Base-by-base conservation (phyloP, 2,113 vertebrate genomes). In the Andinoacara biseriatus region DNA sequence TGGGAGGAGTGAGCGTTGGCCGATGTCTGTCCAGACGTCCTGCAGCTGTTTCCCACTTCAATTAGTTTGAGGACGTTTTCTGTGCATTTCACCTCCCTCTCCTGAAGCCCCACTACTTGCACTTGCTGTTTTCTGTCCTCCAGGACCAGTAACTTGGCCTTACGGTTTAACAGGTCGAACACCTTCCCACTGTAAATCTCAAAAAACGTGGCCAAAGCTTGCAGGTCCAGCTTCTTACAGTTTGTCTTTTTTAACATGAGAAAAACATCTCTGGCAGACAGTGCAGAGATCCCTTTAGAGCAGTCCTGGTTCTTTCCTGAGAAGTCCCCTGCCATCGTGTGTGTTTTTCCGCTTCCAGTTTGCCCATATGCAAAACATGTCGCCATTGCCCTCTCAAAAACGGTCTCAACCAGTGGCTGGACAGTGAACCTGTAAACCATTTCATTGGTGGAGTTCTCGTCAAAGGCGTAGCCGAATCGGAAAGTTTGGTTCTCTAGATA, bases 371-470 rank as follows among this genome's bases (percentile, higher is more conserved):
- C 98, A 89, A 99, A 99, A 88, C 98, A 99, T 15, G 98, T 99
- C 7, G 98, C 98, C 98, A 99, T 99, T 49, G 98, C 98, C 33
- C 97, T 95, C 93, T 99, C 98, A 87, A 99, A 99, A 86, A 99
- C 98, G 54, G 98, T 99, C 93, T 99, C 98, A 3, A 99, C 98
- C 82, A 99, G 93, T 0, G 98, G 98, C 91, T 97, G 96, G 88
- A 98, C 98, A 2, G 98, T 99, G 95, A 99, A 99, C 92, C 98
- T 99, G 95, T 99, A 99, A 90, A 99, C 97, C 98, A 99, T 99
- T 94, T 99, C 98, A 92, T 99, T 99, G 92, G 97, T 96, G 92
- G 98, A 95, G 74, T 93, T 97, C 91, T 99, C 98, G 84, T 99
- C 98, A 83, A 99, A 99, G 90, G 98, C 96, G 87, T 99, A 99